Evolutionary conservation across 2,888 invertebrate species (phyloP).

Genomic region (Idaea aversata): DNA sequence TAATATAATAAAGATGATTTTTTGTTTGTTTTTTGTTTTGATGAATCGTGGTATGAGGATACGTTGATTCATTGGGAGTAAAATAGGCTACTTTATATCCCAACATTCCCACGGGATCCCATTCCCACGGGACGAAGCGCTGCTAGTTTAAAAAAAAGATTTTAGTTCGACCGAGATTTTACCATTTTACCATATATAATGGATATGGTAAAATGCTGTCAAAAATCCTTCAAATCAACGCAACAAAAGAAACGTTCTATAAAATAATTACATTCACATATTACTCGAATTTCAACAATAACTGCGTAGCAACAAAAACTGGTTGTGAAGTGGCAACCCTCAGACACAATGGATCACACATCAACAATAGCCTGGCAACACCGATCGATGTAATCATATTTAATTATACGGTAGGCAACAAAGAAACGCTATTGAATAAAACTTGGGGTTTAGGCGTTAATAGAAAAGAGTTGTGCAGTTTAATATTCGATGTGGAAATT

Average conservation of each 20-base stretch:
- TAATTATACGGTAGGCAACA: background rate
- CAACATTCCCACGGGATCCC: no score
- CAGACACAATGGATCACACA: background rate
- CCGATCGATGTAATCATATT: constrained; percentile 1
- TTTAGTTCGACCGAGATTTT: no score
- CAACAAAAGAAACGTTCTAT: background rate
- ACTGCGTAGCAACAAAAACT: background rate
- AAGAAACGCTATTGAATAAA: background rate
- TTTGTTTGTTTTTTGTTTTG: no score
- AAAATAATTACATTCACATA: constrained; percentile 1
- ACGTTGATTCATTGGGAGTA: no score
- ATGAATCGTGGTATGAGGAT: no score
- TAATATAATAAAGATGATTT: no score
- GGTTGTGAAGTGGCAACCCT: background rate
- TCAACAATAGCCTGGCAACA: background rate
- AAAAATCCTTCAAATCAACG: background rate
- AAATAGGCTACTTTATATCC: no score
- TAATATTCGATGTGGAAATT: background rate
- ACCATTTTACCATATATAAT: no score
- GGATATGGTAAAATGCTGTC: background rate
- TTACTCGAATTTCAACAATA: background rate
- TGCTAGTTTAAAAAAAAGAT: no score
- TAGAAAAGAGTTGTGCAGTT: background rate
- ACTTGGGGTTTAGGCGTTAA: background rate
- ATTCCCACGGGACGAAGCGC: no score